Conservation (phyloP, 2,797 vertebrate species). For the Crax fasciolata region DNA sequence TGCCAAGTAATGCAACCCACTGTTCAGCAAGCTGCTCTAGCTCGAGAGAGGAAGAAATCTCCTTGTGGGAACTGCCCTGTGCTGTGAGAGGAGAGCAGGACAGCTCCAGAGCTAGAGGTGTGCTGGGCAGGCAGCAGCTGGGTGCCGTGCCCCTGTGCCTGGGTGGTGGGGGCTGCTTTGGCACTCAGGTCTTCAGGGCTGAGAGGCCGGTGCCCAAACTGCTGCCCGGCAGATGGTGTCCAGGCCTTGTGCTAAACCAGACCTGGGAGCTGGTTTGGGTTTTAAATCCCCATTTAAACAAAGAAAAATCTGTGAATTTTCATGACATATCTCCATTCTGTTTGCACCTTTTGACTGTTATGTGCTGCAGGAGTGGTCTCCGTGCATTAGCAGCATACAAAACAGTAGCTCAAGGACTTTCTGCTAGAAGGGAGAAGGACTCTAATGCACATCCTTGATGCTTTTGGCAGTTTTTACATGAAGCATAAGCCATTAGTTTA, state of each 20-base stretch:
- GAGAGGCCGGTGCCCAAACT: not conserved
- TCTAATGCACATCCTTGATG: not conserved
- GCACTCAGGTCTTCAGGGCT: not conserved
- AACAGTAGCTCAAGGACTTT: not conserved
- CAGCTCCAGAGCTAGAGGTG: not conserved
- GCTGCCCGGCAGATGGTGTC: not conserved
- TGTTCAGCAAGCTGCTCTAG: not conserved
- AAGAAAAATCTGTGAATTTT: not conserved
- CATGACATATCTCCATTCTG: not conserved
- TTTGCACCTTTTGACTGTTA: not conserved
- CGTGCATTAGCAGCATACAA: not conserved
- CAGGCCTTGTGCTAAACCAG: not conserved
- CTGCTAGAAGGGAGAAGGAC: not conserved
- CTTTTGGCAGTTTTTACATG: not conserved
- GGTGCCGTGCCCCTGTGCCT: accelerated
- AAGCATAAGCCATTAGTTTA: not conserved
- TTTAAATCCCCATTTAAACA: not conserved
- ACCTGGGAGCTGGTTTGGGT: not conserved
- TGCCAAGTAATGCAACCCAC: not conserved
- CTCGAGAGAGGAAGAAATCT: not conserved
- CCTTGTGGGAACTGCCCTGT: not conserved
- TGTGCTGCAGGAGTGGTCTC: not conserved
- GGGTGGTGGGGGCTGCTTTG: accelerated
- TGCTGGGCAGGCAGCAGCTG: not conserved
- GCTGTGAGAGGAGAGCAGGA: not conserved